Base-by-base conservation (phyloP, 35 echinoderm and acorn worm genomes). In the Anneissia japonica region DNA sequence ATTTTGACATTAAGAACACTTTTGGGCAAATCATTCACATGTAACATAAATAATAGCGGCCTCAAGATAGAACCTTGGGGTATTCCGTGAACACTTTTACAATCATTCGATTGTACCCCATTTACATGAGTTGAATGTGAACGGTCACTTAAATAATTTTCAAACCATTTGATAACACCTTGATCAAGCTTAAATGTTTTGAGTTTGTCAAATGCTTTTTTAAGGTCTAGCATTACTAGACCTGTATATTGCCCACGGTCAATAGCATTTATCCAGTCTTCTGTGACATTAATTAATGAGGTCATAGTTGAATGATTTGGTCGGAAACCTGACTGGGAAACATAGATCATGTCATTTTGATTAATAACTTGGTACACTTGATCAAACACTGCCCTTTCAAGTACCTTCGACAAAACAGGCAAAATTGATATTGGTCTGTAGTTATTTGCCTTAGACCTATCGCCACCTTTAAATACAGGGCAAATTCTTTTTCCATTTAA, bases 361-460 rank as follows among this genome's bases (percentile, higher is more conserved):
- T 35, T 77, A 32, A 77, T 3, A 77, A 35, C 3, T 32, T 4
- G 5, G 26, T 77, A 77, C 9, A 77, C 14, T 37, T 77, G 75
- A 3, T 77, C 75, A 77, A 35, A 37, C 32, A 77, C 31, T 32
- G 35, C 21, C 21, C 35, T 1, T 37, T 77, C 75, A 77, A 77
- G 35, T 77, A 37, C 33, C 21, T 77, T 77, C 3, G 35, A 37
- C 9, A 33, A 77, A 77, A 77, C 26, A 13, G 75, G 35, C 33
- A 77, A 32, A 12, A 77, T 33, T 77, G 75, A 77, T 32, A 77
- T 77, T 11, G 75, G 75, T 31, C 75, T 77, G 35, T 77, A 77
- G 31, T 77, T 77, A 35, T 11, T 35, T 32, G 75, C 4, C 12
- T 77, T 31, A 13, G 35, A 9, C 12, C 14, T 37, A 11, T 33